phyloP scores from a whole-genome alignment of 2,113 vertebrate species.

The Oryzias woworae region DNA sequence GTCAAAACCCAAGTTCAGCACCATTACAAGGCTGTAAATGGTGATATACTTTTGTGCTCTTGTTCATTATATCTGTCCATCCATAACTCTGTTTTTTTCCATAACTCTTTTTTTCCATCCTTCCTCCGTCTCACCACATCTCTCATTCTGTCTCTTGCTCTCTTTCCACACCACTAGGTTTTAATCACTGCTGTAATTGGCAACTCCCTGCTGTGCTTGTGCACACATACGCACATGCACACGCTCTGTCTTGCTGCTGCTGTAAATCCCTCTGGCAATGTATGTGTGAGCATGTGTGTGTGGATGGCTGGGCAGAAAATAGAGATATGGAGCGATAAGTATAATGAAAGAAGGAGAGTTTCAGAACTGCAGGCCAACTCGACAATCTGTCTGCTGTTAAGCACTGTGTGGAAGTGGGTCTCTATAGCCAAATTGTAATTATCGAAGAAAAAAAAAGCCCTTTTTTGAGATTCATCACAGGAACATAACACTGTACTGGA shows the following conservation, averaged over 20 bases:
- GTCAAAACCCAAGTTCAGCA: slow-evolving; percentile 21
- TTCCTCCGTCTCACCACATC: slow-evolving; percentile 9
- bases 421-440: slow-evolving; percentile 71
- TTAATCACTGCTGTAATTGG: slow-evolving; percentile 85
- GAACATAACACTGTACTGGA: slow-evolving; percentile 49
- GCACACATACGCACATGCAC: slow-evolving; percentile 30
- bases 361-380: slow-evolving; percentile 76
- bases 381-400: slow-evolving; percentile 70
- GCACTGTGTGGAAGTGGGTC: slow-evolving; percentile 59
- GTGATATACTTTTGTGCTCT: slow-evolving; percentile 19
- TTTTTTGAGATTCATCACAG: slow-evolving; percentile 59
- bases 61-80: slow-evolving; percentile 32
- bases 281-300: slow-evolving; percentile 34
- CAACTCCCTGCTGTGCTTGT: slow-evolving; percentile 76
- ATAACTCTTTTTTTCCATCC: slow-evolving; percentile 29
- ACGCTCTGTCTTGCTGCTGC: slow-evolving; percentile 50
- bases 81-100: slow-evolving; percentile 20
- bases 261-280: slow-evolving; percentile 68
- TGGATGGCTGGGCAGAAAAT: slow-evolving; percentile 48
- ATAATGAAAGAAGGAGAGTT: slow-evolving; percentile 74
- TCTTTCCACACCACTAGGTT: slow-evolving; percentile 70
- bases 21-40: slow-evolving; percentile 11
- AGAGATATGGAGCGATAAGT: slow-evolving; percentile 71
- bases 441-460: slow-evolving; percentile 57
- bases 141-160: slow-evolving; percentile 31